Conservation (phyloP, 2,888 invertebrate species). For the Pyrocoelia pectoralis region DNA sequence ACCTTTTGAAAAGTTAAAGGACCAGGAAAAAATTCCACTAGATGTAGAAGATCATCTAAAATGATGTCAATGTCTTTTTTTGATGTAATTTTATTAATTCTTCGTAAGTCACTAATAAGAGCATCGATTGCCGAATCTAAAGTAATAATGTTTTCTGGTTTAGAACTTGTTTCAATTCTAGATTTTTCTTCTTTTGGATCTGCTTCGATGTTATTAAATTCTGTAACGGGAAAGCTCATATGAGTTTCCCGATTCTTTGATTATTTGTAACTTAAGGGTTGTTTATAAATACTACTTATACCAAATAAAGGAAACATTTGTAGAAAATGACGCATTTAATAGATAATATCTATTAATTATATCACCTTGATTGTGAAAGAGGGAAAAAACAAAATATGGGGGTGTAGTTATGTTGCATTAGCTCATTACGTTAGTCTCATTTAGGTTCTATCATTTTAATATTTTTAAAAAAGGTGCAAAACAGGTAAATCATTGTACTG, state of each 20-base stretch:
- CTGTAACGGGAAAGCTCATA: conserved; percentile 57
- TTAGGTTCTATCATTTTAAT: too few relatives aligned
- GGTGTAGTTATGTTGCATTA: too few relatives aligned
- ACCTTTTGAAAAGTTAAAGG: conserved; percentile 73
- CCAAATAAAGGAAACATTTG: too few relatives aligned
- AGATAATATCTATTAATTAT: too few relatives aligned
- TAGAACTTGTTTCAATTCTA: not conserved
- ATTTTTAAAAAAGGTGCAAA: too few relatives aligned
- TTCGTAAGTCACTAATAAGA: conserved; percentile 30
- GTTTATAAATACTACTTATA: too few relatives aligned
- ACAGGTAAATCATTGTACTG: too few relatives aligned
- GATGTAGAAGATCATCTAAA: conserved; percentile 47
- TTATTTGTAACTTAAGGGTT: conserved; percentile 28
- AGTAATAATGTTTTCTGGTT: conserved; percentile 16
- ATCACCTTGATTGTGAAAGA: too few relatives aligned
- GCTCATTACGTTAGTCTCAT: too few relatives aligned
- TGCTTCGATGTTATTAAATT: conserved; percentile 25
- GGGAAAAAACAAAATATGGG: too few relatives aligned
- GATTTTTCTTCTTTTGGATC: conserved; percentile 8
- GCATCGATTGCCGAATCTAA: conserved; percentile 27
- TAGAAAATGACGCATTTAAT: too few relatives aligned
- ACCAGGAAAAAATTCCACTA: conserved; percentile 60
- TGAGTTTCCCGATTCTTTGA: conserved; percentile 55
- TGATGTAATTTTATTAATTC: conserved; percentile 53
- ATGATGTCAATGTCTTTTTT: conserved; percentile 53